Percentiles rank a stretch among this genome's conserved stretches.
These are phyloP conservation scores for Copsychus sechellarum DNA, from an alignment of 2,113 vertebrate genomes.

Conservation along the genomic window DNA sequence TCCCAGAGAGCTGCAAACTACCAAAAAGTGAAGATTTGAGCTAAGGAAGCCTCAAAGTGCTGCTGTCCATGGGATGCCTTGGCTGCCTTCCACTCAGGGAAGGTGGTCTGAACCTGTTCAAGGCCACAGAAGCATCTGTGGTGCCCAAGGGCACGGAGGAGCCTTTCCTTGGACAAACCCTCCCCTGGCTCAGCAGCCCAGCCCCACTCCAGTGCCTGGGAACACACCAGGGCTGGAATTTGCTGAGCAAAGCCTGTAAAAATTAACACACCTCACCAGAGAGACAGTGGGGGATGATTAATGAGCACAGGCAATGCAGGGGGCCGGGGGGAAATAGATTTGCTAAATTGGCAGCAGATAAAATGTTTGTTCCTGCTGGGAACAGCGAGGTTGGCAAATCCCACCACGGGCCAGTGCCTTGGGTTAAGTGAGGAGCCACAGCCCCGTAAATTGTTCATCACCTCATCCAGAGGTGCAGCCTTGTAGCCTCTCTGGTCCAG, in stretches of 20 bases:
- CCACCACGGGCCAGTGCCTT: slow-evolving; percentile 21
- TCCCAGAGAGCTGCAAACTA: neutral
- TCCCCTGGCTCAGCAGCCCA: neutral
- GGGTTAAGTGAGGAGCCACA: slow-evolving; percentile 46
- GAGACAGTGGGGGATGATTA: neutral
- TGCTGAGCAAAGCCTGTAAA: slow-evolving; percentile 1
- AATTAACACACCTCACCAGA: neutral
- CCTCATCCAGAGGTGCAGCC: neutral
- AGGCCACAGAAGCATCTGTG: neutral
- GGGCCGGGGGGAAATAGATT: neutral
- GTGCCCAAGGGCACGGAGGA: neutral
- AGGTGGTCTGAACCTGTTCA: neutral
- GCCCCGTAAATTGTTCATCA: neutral
- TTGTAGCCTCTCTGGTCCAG: slow-evolving; percentile 51
- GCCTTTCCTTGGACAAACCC: neutral
- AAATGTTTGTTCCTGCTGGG: slow-evolving; percentile 39
- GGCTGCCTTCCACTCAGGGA: neutral
- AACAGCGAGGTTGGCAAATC: slow-evolving; percentile 46
- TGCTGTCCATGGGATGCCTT: neutral
- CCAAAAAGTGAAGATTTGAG: neutral
- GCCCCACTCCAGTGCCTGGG: neutral
- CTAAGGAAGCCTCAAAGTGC: neutral
- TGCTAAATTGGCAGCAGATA: slow-evolving; percentile 35
- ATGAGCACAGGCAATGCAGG: neutral
- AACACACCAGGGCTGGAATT: neutral